Evolutionary conservation across 1,140 invertebrate genomes (phyloP).

Genomic region (Bombyx mori): ASM3026992v2 NC_085121.1:5476001-5476500

Average conservation of each 20-base stretch:
- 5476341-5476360: no score
- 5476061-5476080: slow-evolving; percentile 10
- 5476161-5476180: slow-evolving; percentile 22
- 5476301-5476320: slow-evolving; percentile 41
- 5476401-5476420: no score
- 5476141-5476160: slow-evolving; percentile 20
- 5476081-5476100: slow-evolving; percentile 34
- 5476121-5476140: slow-evolving; percentile 47
- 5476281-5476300: slow-evolving; percentile 45
- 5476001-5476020: not conserved
- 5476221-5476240: slow-evolving; percentile 49
- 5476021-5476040: not conserved
- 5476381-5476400: no score
- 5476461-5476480: no score
- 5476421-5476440: no score
- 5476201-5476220: slow-evolving; percentile 47
- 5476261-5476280: slow-evolving; percentile 27
- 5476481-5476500: no score
- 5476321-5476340: slow-evolving; percentile 29
- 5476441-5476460: no score
- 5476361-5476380: no score
- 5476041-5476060: no score
- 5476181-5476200: slow-evolving; percentile 29
- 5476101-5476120: slow-evolving; percentile 55
- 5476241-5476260: slow-evolving; percentile 41